Base-by-base conservation (phyloP, 2,888 invertebrate species). In the Polydrusus tereticollis region DNA sequence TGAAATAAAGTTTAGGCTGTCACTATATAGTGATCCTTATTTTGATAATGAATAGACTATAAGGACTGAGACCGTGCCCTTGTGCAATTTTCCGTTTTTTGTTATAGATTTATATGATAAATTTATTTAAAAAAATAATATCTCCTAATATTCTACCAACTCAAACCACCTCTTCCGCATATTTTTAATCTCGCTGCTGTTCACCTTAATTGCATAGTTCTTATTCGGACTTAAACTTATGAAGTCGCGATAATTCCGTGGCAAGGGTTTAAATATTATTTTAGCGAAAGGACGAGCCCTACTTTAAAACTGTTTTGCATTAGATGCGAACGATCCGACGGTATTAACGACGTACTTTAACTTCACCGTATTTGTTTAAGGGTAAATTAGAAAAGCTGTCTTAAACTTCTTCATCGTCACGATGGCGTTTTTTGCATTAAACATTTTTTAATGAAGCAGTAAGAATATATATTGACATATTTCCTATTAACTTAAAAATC, bases 221-320 rank as follows among this genome's bases (percentile, higher is more conserved):
- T 62, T 47, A 23, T 47, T 29, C 52, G 52, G 47, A 45, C 47
- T 62, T 29, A 52, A 47, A 64, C 41, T 64, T 64, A 64, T 38
- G 26, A 60, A 62, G 29, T 68, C 33, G 68, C 45, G 47, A 66
- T 66, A 66, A 66, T 66, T 66, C 66, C 66, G 29, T 26, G 23
- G 14, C 36, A 33, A 66, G 45, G 47, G 58, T 36, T 69, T 69
- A 63, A 69, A 69, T 63, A 63, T 69, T 43, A 62, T 69, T 57
- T 55, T 45, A 26, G 69, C 16, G 52, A 21, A 14, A 63, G 38
- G 33, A 41, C 33, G 36, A 57, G 57, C 55, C 29, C 69, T 62
- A 69, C 62, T 69, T 69, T 69, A 69, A 63, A 69, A 69, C 69
- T 69, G 69, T 69, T 69, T 69, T 63, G 69, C 69, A 69, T 69